Conservation (phyloP, 2,113 vertebrate genomes). For the Aptenodytes forsteri region DNA sequence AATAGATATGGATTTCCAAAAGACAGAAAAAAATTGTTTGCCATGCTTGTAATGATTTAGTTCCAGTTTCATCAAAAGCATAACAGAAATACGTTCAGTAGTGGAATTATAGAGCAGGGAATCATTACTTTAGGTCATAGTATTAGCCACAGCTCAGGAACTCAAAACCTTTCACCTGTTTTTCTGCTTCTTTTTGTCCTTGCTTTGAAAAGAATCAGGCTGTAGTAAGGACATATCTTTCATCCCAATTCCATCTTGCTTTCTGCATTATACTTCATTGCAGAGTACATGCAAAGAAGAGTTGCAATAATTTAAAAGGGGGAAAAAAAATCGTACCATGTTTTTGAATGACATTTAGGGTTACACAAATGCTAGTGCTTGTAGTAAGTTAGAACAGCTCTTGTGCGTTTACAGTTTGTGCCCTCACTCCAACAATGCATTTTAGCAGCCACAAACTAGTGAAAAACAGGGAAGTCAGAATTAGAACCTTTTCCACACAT, state of each 20-base stretch:
- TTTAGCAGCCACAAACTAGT: neutral
- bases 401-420: neutral
- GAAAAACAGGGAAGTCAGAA: neutral
- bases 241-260: neutral
- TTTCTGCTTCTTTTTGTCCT: neutral
- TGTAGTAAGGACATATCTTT: neutral
- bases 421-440: neutral
- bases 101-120: neutral
- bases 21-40: neutral
- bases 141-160: neutral
- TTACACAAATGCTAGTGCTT: neutral
- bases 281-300: neutral
- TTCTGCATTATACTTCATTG: neutral
- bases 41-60: neutral
- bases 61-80: neutral
- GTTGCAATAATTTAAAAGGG: neutral
- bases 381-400: neutral
- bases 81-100: neutral
- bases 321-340: fast-evolving
- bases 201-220: neutral
- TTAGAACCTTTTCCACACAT: neutral
- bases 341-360: neutral
- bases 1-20: neutral
- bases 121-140: neutral
- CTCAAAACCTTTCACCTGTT: neutral